Conservation (phyloP, 2,888 invertebrate species). For the Acholoe squamosa region DNA sequence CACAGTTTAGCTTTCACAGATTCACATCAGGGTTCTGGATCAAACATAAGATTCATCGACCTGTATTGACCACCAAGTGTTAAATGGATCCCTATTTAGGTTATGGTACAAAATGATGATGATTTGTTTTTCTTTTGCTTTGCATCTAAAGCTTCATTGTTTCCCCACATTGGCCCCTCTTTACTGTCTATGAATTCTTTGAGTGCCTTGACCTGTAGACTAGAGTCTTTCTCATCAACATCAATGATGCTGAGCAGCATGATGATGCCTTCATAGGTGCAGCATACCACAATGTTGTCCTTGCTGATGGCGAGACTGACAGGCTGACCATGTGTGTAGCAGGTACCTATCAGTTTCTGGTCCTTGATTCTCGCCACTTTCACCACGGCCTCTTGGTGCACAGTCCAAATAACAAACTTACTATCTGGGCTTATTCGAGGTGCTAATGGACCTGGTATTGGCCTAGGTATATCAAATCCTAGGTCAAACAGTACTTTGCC, state of each 20-base stretch:
- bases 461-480: conserved; percentile 55
- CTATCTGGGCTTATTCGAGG: conserved; percentile 71
- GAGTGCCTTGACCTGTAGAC: not conserved
- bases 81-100: no score
- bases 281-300: conserved; percentile 70
- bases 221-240: not conserved
- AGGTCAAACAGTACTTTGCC: conserved; percentile 70
- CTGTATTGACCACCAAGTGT: no score
- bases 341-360: conserved; percentile 68
- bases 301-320: conserved; percentile 71
- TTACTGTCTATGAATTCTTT: not conserved
- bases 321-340: conserved; percentile 72
- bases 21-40: no score
- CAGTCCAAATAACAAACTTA: conserved; percentile 71
- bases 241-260: conserved; percentile 70
- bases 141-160: not conserved
- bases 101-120: no score
- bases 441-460: not conserved
- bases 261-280: conserved; percentile 74
- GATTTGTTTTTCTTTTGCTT: no score
- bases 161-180: not conserved
- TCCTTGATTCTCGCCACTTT: conserved; percentile 70
- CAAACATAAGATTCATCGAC: no score
- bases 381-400: conserved; percentile 68
- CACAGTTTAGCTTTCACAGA: no score